Percentiles rank a stretch among this genome's conserved stretches.
Conservation (phyloP, 1,140 invertebrate species). For the Nebria ingens region DNA sequence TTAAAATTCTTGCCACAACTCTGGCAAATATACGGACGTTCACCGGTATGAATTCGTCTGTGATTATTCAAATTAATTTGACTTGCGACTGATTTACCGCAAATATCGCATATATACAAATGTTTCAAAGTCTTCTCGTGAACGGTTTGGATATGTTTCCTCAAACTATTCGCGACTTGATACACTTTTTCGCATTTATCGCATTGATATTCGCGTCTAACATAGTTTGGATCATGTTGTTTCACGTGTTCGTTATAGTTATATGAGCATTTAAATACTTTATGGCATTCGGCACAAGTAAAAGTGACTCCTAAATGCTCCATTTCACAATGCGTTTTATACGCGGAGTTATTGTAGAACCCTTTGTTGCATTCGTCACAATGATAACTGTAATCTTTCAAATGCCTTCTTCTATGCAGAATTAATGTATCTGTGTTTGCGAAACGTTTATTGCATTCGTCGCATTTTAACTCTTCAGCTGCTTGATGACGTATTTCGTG, state of each 20-base stretch:
- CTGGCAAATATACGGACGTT: background rate
- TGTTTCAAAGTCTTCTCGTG: conserved; percentile 21
- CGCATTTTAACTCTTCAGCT: conserved; percentile 52
- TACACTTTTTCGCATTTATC: background rate
- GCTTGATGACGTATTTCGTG: conserved; percentile 51
- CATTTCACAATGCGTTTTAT: conserved; percentile 20
- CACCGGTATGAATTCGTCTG: conserved; percentile 13
- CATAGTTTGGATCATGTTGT: conserved; percentile 19
- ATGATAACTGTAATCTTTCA: conserved; percentile 34
- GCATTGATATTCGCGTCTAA: conserved; percentile 4
- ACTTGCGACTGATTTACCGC: conserved; percentile 23
- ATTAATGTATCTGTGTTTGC: conserved; percentile 38
- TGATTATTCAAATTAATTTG: conserved; percentile 17
- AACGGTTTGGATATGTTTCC: conserved; percentile 16
- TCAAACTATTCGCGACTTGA: background rate
- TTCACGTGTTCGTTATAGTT: background rate
- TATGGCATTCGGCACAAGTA: conserved; percentile 25
- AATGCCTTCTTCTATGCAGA: conserved; percentile 37
- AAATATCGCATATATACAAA: conserved; percentile 24
- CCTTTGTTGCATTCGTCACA: conserved; percentile 24
- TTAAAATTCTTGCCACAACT: conserved; percentile 5
- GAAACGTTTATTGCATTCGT: conserved; percentile 43
- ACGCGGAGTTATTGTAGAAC: conserved; percentile 22
- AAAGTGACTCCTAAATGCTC: conserved; percentile 21
- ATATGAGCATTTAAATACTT: conserved; percentile 16